A percentile compares a stretch with the other conserved stretches of the same genome.
phyloP scores from a whole-genome alignment of 2,888 invertebrate species.

The Ptychoptera albimana region DNA sequence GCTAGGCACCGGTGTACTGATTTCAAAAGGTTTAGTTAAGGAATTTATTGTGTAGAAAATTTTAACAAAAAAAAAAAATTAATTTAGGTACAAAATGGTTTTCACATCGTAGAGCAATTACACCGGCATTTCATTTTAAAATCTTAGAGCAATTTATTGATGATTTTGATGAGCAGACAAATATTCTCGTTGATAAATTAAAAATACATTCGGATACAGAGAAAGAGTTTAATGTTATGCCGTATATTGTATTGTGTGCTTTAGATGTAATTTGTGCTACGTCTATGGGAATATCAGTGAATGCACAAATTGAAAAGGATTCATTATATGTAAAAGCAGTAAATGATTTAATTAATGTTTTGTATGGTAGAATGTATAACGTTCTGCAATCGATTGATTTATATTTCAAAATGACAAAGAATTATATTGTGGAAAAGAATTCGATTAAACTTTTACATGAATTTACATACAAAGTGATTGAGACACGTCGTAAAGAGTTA shows the following conservation, averaged over 20 bases:
- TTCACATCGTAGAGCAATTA: conserved; percentile 49
- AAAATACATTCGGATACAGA: conserved; percentile 20
- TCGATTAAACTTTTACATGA: conserved; percentile 2
- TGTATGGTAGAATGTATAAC: conserved; percentile 2
- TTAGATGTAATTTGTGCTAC: conserved; percentile 39
- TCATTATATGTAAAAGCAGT: conserved; percentile 6
- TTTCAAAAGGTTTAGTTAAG: conserved; percentile 22
- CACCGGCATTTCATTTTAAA: conserved; percentile 65
- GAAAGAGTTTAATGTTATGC: conserved; percentile 39
- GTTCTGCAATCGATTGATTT: not conserved
- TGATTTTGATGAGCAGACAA: conserved; percentile 47
- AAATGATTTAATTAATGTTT: conserved; percentile 2
- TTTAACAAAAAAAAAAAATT: too few species aligned
- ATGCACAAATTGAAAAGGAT: conserved; percentile 4
- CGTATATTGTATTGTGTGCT: conserved; percentile 39
- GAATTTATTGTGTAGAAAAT: too few species aligned
- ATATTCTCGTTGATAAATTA: conserved; percentile 39
- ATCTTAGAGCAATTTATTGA: conserved; percentile 56
- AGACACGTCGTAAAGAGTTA: not conserved
- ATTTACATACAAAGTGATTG: conserved; percentile 4
- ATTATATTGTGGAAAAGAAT: not conserved
- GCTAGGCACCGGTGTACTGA: conserved; percentile 38
- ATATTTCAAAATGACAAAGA: not conserved
- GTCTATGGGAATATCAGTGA: conserved; percentile 4
- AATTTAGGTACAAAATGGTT: conserved; percentile 39